Base-by-base conservation (phyloP, 1,140 invertebrate genomes). In the Drosophila virilis region DNA sequence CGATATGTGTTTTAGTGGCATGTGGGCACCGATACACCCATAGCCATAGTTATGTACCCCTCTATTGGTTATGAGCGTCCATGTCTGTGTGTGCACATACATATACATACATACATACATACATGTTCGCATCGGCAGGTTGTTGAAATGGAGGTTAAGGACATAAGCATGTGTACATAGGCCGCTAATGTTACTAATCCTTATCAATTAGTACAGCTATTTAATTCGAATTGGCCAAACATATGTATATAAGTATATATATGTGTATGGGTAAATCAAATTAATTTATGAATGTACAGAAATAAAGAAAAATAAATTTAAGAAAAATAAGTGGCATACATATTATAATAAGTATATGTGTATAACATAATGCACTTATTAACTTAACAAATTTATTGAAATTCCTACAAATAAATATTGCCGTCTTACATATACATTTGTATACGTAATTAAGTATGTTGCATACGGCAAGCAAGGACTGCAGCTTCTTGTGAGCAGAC, bases 21-120 rank as follows among this genome's bases (percentile, higher is more conserved):
- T 59, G 70, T 38, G 57, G 64, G 46, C 54, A 71, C 58, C 42
- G 62, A 60, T 68, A 75, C 42, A 77, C 65, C 64, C 79, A 89
- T 77, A 77, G 68, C 64, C 79, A 89, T 77, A 86, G 76, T 77
- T 83, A 86, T 86, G 89, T 83, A 80, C 76, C 70, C 67, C 83
- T 84, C 67, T 60, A 82, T 83, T 88, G 84, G 80, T 77, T 89
- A 89, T 84, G 80, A 79, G 52, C 76, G 62, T 61, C 43, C 59
- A 62, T 62, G 58, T 59, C 46, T 51, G 52, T 35, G 17, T 59
- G 45, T 59, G 59, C 48, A 40, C 64, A 51, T 64, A 37, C 62
- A 59, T 38, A 43, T 61, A 17, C 12, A 46, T 8, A 6, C 43
- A 60, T 42, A 59, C 35, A 43, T 61, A 17, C 12, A 46, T 8